These are phyloP conservation scores for Gymnothorax javanicus DNA, from an alignment of 2,797 vertebrate species.

Conservation along the genomic window DNA sequence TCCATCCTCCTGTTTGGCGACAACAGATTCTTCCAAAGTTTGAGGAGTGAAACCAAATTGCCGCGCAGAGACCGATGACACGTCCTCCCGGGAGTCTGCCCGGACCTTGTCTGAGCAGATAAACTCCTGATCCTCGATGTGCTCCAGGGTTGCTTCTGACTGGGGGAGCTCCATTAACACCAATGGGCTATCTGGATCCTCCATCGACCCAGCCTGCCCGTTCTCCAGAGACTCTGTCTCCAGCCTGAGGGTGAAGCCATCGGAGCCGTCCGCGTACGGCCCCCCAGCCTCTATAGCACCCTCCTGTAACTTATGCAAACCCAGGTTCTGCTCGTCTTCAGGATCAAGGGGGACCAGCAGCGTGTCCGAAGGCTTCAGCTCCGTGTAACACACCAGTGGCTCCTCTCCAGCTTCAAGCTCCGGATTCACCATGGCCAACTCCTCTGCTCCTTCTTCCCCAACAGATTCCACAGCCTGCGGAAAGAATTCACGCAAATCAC, in stretches of 20 bases:
- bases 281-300: slow-evolving; percentile 64
- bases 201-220: slow-evolving; percentile 29
- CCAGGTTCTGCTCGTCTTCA: slow-evolving; percentile 67
- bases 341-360: slow-evolving; percentile 76
- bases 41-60: background rate
- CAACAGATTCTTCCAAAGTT: background rate
- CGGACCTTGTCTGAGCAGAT: slow-evolving; percentile 48
- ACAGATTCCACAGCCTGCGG: slow-evolving; percentile 58
- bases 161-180: slow-evolving; percentile 36
- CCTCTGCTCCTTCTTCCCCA: slow-evolving; percentile 50
- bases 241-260: slow-evolving; percentile 84
- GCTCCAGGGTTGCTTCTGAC: slow-evolving; percentile 8
- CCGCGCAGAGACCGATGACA: background rate
- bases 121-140: slow-evolving; percentile 27
- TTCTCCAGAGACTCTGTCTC: slow-evolving; percentile 80
- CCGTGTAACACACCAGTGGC: slow-evolving; percentile 62
- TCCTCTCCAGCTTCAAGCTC: slow-evolving; percentile 62
- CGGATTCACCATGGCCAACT: slow-evolving; percentile 72
- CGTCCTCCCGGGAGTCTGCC: slow-evolving; percentile 18
- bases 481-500: background rate
- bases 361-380: slow-evolving; percentile 72
- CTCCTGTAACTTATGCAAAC: slow-evolving; percentile 60
- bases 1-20: background rate
- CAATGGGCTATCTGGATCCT: slow-evolving; percentile 50
- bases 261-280: slow-evolving; percentile 60